Evolutionary conservation across 1,140 invertebrate species (phyloP), one percentile per base, ranked within the genome.

Genomic region (Bombus pascuorum): DNA sequence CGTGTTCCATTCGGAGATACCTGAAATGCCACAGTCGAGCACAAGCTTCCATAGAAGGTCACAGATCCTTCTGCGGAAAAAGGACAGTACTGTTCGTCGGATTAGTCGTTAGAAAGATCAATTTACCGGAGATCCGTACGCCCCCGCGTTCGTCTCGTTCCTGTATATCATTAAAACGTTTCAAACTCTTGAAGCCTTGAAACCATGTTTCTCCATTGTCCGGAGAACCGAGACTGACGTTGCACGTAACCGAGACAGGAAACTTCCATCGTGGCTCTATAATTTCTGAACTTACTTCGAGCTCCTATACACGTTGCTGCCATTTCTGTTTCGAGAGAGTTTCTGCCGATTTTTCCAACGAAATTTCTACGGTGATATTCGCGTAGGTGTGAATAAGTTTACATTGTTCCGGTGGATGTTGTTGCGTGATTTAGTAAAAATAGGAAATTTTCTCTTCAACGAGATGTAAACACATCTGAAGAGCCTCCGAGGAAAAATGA

Each of bases 1-100:
- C 74, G 85, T 83, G 80, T 88, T 81, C 85, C 75, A 75, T 86
- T 78, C 73, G 75, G 57, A 79, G 88, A 91, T 91, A 85, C 86
- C 83, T 82, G 39, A 83, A 87, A 86, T 91, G 80, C 91, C 86
- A 84, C 57, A 72, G 59, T 62, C 87, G 83, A 83, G 85, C 81
- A 73, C 90, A 92, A 92, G 86, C 89, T 92, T 92, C 91, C 91
- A 68, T 92, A 92, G 85, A 92, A 84, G 91, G 91, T 81, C 59
- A 74, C 72, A 78, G 66, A 83, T 81, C 85, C 83, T 91, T 91
- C 57, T 85, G 53, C 77, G 83, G 84, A 83, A 81, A 90, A 90
- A 68, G 82, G 76, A 74, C 68, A 34, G 47, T 75, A 81, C 71
- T 78, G 85, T 86, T 88, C 76, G n/a, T 65, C 59, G 59, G 86